These are phyloP conservation scores for Urocynchramus pylzowi DNA, from an alignment of 2,113 vertebrate species.

Conservation along the genomic window DNA sequence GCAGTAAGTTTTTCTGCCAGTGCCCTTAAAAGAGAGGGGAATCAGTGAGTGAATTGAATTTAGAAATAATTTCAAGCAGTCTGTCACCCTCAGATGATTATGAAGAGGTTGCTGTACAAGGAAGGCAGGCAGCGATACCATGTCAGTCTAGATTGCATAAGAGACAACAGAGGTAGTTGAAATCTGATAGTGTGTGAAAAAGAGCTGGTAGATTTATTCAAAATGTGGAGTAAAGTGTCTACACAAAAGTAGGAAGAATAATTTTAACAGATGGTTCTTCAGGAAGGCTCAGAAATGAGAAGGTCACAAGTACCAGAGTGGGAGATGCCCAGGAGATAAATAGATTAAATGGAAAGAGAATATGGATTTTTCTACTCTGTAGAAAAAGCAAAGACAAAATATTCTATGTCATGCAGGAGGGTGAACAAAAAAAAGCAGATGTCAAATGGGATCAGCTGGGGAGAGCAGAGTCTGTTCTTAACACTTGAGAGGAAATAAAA, in stretches of 20 bases:
- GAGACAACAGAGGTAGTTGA: not conserved
- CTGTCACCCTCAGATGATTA: not conserved
- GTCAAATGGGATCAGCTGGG: not conserved
- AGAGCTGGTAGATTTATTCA: not conserved
- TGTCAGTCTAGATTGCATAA: not conserved
- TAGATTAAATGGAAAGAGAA: not conserved
- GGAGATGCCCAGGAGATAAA: not conserved
- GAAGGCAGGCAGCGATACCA: not conserved
- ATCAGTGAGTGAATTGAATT: not conserved
- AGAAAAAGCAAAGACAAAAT: not conserved
- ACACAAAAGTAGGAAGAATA: not conserved
- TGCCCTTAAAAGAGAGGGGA: not conserved
- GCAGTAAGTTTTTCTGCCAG: not conserved
- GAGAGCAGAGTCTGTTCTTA: not conserved
- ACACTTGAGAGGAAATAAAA: not conserved
- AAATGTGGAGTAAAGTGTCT: not conserved
- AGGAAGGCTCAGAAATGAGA: not conserved
- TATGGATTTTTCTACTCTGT: not conserved
- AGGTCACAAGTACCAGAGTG: not conserved
- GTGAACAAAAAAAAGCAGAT: not conserved
- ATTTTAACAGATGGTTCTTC: slow-evolving; percentile 9
- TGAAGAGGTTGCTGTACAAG: not conserved
- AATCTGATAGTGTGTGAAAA: not conserved
- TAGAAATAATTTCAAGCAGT: not conserved
- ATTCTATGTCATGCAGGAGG: not conserved